A percentile compares a stretch with the other conserved stretches of the same genome.
Conservation (phyloP, 2,888 invertebrate genomes). For the Dryadula phaetusa region DNA sequence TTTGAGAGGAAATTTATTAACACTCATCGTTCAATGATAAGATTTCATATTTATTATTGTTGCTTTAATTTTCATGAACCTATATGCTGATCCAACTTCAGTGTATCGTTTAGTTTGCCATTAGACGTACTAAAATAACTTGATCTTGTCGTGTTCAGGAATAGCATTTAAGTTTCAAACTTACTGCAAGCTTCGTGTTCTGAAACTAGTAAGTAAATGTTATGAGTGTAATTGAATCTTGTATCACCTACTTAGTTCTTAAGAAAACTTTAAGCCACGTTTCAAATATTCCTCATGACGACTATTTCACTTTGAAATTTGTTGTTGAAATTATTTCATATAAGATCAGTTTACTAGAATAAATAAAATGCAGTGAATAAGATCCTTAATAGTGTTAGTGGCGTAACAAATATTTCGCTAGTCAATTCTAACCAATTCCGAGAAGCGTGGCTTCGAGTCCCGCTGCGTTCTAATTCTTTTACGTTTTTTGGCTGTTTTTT, state of each 20-base stretch:
- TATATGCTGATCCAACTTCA: background rate
- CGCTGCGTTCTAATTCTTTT: too few species aligned
- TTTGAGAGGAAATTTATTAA: background rate
- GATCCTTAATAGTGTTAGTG: too few species aligned
- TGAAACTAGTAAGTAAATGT: slow-evolving; percentile 39
- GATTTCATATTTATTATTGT: background rate
- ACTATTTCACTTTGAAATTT: slow-evolving; percentile 8
- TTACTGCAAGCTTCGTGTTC: slow-evolving; percentile 27
- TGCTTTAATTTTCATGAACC: background rate
- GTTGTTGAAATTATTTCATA: background rate
- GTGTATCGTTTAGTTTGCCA: background rate
- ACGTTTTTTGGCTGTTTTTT: too few species aligned
- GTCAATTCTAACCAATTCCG: too few species aligned
- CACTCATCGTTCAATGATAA: too few species aligned
- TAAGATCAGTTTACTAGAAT: background rate
- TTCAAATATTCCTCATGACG: slow-evolving; percentile 25
- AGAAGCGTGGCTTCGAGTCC: too few species aligned
- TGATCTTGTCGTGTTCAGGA: slow-evolving; percentile 27
- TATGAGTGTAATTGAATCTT: slow-evolving; percentile 35
- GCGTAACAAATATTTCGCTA: too few species aligned
- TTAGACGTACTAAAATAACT: slow-evolving; percentile 27
- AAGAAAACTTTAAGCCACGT: slow-evolving; percentile 26
- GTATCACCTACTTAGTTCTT: slow-evolving; percentile 30
- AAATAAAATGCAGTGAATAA: background rate
- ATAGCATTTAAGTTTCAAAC: slow-evolving; percentile 33